Conservation (phyloP, 2,797 vertebrate species). For the Melanotaenia maccullochi region DNA sequence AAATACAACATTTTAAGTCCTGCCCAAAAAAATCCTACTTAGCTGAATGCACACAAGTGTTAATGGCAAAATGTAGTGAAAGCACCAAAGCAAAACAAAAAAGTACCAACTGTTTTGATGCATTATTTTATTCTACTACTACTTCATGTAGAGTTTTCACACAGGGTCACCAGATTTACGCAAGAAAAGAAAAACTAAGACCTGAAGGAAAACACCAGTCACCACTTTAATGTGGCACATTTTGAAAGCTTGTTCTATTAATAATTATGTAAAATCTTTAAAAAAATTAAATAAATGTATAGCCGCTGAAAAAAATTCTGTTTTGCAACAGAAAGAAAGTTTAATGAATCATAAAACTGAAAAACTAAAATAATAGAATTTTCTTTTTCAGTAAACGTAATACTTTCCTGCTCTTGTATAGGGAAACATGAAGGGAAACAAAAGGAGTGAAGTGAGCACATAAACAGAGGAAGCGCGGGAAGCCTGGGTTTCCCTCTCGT, state of each 20-base stretch:
- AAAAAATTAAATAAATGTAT: neutral
- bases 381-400: no score
- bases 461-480: conserved; percentile 27
- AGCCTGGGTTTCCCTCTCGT: conserved; percentile 35
- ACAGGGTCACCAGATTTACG: neutral
- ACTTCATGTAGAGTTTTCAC: no score
- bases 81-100: no score
- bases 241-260: neutral
- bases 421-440: neutral
- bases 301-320: neutral
- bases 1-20: no score
- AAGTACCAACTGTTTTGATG: no score
- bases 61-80: no score
- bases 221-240: neutral
- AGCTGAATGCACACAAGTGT: no score
- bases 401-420: neutral
- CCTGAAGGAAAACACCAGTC: neutral
- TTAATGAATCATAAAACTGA: neutral
- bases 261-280: neutral
- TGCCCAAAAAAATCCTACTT: no score
- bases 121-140: neutral
- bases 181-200: neutral
- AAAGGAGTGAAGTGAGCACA: conserved; percentile 1
- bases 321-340: no score
- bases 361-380: neutral